These are phyloP conservation scores for Ylistrum balloti DNA, from an alignment of 1,140 invertebrate genomes.

Conservation along the genomic window DNA sequence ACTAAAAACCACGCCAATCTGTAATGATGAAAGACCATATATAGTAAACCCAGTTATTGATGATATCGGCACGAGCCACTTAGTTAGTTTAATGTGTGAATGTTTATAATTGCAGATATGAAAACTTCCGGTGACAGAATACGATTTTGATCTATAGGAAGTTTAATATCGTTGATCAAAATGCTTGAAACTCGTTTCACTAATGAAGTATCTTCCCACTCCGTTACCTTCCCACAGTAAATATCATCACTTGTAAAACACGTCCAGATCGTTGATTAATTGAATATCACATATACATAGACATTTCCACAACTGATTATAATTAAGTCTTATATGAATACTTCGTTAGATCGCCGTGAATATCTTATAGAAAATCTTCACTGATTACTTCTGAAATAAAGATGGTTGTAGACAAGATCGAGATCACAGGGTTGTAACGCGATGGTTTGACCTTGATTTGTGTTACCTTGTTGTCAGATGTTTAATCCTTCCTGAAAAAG, in stretches of 20 bases:
- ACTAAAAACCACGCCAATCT: not conserved
- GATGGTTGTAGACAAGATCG: too few relatives aligned
- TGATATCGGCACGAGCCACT: not conserved
- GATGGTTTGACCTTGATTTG: too few relatives aligned
- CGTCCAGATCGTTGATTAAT: not conserved
- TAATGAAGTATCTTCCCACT: not conserved
- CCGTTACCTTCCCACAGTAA: not conserved
- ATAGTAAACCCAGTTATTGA: not conserved
- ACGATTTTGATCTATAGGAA: conserved; percentile 14
- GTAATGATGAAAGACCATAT: not conserved
- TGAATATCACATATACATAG: not conserved
- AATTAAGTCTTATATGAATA: too few relatives aligned
- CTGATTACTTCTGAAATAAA: not conserved
- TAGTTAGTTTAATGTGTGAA: not conserved
- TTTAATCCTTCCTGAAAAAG: too few relatives aligned
- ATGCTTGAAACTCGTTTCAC: conserved; percentile 5
- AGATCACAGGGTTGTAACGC: too few relatives aligned
- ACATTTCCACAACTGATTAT: too few relatives aligned
- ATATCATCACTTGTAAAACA: not conserved
- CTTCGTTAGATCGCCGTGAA: not conserved
- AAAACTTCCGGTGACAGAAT: conserved; percentile 13
- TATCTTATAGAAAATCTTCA: too few relatives aligned
- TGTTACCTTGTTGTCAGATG: too few relatives aligned
- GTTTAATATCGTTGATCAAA: conserved; percentile 31
- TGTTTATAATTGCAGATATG: not conserved